Conservation (phyloP, 1,140 invertebrate species). For the Papilio polytes region DNA sequence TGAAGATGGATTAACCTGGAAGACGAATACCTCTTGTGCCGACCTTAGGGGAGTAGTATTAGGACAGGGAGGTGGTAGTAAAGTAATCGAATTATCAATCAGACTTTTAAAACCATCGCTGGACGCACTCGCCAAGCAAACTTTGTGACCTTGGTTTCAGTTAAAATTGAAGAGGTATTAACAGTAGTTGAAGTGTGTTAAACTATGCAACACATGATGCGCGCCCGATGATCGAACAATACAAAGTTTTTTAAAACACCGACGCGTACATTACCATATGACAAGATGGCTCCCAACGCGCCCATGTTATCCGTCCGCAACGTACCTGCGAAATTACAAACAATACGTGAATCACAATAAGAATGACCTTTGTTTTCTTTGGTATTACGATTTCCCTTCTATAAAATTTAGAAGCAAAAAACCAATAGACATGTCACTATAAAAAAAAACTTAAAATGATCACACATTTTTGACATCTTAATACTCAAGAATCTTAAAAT, state of each 20-base stretch:
- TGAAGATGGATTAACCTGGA: too few relatives aligned
- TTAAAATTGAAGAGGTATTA: background rate
- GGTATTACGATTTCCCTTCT: conserved; percentile 6
- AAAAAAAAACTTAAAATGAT: background rate
- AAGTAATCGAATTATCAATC: too few relatives aligned
- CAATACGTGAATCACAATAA: conserved; percentile 54
- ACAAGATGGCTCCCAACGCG: conserved; percentile 54
- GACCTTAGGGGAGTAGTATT: too few relatives aligned
- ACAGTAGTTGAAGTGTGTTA: background rate
- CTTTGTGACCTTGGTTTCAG: background rate
- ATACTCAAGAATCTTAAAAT: background rate
- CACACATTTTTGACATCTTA: background rate
- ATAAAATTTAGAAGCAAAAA: background rate
- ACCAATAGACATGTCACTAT: background rate
- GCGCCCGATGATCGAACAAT: conserved; percentile 52
- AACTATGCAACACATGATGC: conserved; percentile 30
- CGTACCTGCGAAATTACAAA: conserved; percentile 65
- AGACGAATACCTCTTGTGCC: too few relatives aligned
- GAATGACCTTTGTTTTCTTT: conserved; percentile 40
- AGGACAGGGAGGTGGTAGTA: background rate
- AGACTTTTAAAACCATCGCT: too few relatives aligned
- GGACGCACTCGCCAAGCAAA: background rate
- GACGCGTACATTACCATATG: conserved; percentile 57
- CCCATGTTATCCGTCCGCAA: conserved; percentile 51
- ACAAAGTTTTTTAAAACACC: conserved; percentile 62